Conservation (phyloP, 2,797 vertebrate species). For the Rhadinocentrus ornatus region DNA sequence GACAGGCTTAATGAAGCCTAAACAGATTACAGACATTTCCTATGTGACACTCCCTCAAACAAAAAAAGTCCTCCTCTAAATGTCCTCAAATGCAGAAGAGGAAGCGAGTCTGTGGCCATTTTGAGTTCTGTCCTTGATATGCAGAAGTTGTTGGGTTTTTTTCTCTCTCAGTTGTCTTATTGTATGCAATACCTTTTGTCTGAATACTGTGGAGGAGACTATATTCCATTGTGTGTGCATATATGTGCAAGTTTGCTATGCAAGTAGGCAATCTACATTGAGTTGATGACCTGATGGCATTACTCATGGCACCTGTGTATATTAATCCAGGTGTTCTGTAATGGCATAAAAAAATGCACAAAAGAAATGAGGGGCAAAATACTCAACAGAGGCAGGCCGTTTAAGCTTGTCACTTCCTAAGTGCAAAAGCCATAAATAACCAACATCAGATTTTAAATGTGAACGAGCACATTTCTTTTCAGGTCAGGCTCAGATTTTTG, state of each 20-base stretch:
- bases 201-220: no score
- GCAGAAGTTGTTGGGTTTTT: neutral
- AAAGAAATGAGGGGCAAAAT: neutral
- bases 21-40: conserved; percentile 63
- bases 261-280: neutral
- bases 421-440: conserved; percentile 17
- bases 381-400: conserved; percentile 6
- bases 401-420: conserved; percentile 30
- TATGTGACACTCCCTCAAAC: conserved; percentile 41
- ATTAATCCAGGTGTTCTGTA: neutral
- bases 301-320: conserved; percentile 1
- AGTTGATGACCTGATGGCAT: conserved; percentile 2
- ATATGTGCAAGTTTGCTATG: neutral
- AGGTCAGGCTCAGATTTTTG: conserved; percentile 1
- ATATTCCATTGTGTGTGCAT: no score
- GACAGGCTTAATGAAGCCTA: conserved; percentile 56
- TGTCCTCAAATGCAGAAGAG: conserved; percentile 58
- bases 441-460: conserved; percentile 18
- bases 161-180: neutral
- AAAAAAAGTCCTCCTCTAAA: conserved; percentile 53
- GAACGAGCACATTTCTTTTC: neutral
- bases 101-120: conserved; percentile 66
- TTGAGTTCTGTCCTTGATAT: conserved; percentile 48
- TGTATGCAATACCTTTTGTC: neutral
- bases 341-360: neutral